Conservation (phyloP, 2,888 invertebrate genomes). For the Limnephilus marmoratus region DNA sequence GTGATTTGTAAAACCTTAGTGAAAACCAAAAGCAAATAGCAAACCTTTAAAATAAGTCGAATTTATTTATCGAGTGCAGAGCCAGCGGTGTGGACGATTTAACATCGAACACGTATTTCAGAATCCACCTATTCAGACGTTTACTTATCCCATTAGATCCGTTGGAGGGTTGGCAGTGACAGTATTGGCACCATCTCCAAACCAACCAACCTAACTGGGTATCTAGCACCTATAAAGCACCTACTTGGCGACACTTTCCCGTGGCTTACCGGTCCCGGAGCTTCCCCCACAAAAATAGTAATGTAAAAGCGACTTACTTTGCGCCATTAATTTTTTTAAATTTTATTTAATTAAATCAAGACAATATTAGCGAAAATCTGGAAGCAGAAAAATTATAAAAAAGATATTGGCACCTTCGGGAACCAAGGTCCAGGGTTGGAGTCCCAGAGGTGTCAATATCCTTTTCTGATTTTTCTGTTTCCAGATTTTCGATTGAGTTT, state of each 20-base stretch:
- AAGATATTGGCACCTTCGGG: too few relatives aligned
- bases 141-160: slow-evolving; percentile 51
- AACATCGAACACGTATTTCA: slow-evolving; percentile 49
- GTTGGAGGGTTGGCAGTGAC: slow-evolving; percentile 26
- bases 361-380: too few relatives aligned
- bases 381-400: too few relatives aligned
- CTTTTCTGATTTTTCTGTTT: too few relatives aligned
- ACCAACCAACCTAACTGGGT: slow-evolving; percentile 14
- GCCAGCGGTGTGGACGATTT: background rate
- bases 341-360: too few relatives aligned
- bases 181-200: background rate
- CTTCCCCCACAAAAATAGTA: background rate
- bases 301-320: background rate
- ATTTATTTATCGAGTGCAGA: background rate
- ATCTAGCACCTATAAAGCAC: background rate
- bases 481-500: too few relatives aligned
- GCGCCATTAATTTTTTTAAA: background rate
- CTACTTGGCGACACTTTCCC: slow-evolving; percentile 38
- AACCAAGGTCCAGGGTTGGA: too few relatives aligned
- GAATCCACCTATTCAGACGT: slow-evolving; percentile 46
- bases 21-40: background rate
- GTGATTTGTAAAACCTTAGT: background rate
- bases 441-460: too few relatives aligned
- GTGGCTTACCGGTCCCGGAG: background rate
- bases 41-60: background rate